These are phyloP conservation scores for Callyntrura sp. DNA, from an alignment of 2,888 invertebrate genomes.

Conservation along the genomic window DNA sequence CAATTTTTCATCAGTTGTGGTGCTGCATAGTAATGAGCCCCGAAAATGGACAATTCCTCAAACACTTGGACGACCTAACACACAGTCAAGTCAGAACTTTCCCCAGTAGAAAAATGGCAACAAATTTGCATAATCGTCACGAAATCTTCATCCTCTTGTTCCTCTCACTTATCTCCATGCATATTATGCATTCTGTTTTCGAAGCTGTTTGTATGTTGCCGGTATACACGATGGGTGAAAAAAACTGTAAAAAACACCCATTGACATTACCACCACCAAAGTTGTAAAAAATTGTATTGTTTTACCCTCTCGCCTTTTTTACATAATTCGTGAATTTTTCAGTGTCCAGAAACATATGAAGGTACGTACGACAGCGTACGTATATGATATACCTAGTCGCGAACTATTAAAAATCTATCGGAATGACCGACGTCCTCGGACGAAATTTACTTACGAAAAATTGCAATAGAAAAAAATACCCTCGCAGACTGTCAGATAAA, in stretches of 20 bases:
- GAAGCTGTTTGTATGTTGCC: too few relatives aligned
- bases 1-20: constrained; percentile 49
- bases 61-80: too few relatives aligned
- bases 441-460: background rate
- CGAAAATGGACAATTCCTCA: background rate
- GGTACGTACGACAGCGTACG: background rate
- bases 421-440: constrained; percentile 8
- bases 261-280: too few relatives aligned
- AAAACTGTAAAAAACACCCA: too few relatives aligned
- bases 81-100: too few relatives aligned
- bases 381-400: background rate
- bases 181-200: too few relatives aligned
- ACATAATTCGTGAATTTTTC: constrained; percentile 65
- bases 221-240: too few relatives aligned
- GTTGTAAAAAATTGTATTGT: too few relatives aligned
- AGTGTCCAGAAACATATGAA: constrained; percentile 65
- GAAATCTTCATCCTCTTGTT: too few relatives aligned
- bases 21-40: constrained; percentile 47
- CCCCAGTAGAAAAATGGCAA: background rate
- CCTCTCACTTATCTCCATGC: too few relatives aligned
- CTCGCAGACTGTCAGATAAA: constrained; percentile 25
- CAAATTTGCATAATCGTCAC: constrained; percentile 44
- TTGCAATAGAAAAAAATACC: background rate
- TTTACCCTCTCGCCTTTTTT: too few relatives aligned
- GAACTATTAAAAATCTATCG: constrained; percentile 27